Conservation (phyloP, 1,140 invertebrate species). For the Tetramorium simillimum region DNA sequence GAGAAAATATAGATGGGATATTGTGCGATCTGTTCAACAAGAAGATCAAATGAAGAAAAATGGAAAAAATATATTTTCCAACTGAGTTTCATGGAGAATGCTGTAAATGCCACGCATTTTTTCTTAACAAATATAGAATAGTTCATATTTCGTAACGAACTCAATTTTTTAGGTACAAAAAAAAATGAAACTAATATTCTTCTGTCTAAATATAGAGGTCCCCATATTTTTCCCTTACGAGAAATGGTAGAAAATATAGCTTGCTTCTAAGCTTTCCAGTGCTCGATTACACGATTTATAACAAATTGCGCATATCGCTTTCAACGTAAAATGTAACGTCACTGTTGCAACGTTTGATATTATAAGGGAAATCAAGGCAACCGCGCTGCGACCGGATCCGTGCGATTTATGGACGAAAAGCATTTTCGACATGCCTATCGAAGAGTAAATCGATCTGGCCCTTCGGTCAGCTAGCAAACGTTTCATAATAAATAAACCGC, state of each 20-base stretch:
- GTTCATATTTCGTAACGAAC: background rate
- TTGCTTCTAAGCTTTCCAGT: background rate
- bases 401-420: conserved; percentile 19
- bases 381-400: background rate
- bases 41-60: conserved; percentile 19
- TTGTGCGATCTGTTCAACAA: background rate
- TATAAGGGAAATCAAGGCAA: background rate
- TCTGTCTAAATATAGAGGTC: background rate
- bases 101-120: background rate
- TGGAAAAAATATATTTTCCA: conserved; percentile 9
- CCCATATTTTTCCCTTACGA: background rate
- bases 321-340: background rate
- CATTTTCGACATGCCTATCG: conserved; percentile 33
- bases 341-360: conserved; percentile 3
- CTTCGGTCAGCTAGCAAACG: conserved; percentile 56
- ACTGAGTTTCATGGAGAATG: background rate
- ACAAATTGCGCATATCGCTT: background rate
- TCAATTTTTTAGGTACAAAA: background rate
- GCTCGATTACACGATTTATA: background rate
- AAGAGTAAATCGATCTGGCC: conserved; percentile 37
- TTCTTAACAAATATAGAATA: background rate
- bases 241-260: background rate
- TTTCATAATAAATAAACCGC: conserved; percentile 59
- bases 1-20: conserved; percentile 16
- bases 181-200: background rate